A percentile compares a stretch with the other conserved stretches of the same genome.
phyloP scores from a whole-genome alignment of 2,113 vertebrate genomes.

The Papio anubis region DNA sequence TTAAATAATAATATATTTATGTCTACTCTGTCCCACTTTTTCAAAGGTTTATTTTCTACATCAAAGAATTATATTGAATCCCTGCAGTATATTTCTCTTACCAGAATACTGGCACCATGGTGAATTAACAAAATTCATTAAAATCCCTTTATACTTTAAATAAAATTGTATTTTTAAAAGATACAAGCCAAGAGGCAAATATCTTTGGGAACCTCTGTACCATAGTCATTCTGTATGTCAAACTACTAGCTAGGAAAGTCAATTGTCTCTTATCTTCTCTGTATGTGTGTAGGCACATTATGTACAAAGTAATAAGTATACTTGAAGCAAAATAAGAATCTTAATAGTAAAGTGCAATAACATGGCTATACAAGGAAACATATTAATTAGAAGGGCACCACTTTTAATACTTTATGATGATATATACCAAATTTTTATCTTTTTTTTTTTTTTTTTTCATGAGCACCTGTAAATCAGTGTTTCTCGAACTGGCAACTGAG shows the following conservation, averaged over 20 bases:
- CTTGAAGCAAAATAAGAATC: not conserved
- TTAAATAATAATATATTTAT: not conserved
- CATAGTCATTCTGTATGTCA: not conserved
- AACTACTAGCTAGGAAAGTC: not conserved
- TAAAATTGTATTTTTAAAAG: not conserved
- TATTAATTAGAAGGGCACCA: not conserved
- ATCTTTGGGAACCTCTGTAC: not conserved
- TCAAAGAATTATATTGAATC: not conserved
- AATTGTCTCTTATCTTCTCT: not conserved
- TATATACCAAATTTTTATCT: not conserved
- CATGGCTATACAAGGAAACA: not conserved
- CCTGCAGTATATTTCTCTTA: not conserved
- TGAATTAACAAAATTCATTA: not conserved
- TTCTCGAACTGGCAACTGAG: not conserved
- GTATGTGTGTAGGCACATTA: not conserved
- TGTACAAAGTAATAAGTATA: not conserved
- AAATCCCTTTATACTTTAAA: not conserved
- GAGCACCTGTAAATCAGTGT: not conserved
- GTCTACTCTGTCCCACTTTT: not conserved
- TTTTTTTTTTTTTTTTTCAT: not conserved
- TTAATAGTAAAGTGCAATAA: not conserved
- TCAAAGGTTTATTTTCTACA: slow-evolving; percentile 4
- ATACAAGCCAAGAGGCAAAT: not conserved
- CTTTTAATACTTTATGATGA: not conserved
- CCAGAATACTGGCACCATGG: not conserved